Evolutionary conservation across 2,797 vertebrate species (phyloP).

Genomic region (Danio kyathit): DNA sequence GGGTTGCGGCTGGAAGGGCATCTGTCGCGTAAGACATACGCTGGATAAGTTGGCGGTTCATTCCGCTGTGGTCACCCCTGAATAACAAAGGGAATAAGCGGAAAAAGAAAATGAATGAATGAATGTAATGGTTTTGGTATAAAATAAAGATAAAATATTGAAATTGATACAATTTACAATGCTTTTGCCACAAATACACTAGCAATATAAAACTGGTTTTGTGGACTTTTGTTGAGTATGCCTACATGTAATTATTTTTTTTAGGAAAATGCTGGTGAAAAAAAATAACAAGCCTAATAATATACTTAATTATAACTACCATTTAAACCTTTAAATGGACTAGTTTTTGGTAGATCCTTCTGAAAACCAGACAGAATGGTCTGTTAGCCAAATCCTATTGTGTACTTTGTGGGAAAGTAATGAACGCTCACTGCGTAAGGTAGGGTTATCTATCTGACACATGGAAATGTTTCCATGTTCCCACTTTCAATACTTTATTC

Average conservation of each 20-base stretch:
- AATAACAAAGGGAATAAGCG: too few relatives aligned
- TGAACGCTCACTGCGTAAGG: constrained; percentile 9
- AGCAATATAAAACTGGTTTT: background rate
- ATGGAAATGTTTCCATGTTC: constrained; percentile 17
- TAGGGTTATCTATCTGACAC: constrained; percentile 20
- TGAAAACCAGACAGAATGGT: constrained; percentile 22
- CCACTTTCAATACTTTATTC: constrained; percentile 1
- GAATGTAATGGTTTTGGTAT: too few relatives aligned
- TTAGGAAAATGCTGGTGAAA: background rate
- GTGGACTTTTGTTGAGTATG: constrained; percentile 25
- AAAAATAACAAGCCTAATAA: background rate
- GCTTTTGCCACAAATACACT: too few relatives aligned
- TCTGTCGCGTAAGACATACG: too few relatives aligned
- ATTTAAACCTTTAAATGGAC: background rate
- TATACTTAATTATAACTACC: background rate
- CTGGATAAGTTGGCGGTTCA: too few relatives aligned
- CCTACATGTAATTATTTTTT: background rate
- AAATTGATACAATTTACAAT: too few relatives aligned
- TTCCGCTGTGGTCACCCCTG: too few relatives aligned
- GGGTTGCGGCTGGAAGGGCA: too few relatives aligned
- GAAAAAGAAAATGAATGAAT: too few relatives aligned
- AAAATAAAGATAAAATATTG: too few relatives aligned
- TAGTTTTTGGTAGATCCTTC: background rate
- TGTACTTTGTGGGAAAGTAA: constrained; percentile 31
- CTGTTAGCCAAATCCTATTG: background rate